Conservation (phyloP, 2,797 vertebrate genomes). For the Garrulus glandarius region DNA sequence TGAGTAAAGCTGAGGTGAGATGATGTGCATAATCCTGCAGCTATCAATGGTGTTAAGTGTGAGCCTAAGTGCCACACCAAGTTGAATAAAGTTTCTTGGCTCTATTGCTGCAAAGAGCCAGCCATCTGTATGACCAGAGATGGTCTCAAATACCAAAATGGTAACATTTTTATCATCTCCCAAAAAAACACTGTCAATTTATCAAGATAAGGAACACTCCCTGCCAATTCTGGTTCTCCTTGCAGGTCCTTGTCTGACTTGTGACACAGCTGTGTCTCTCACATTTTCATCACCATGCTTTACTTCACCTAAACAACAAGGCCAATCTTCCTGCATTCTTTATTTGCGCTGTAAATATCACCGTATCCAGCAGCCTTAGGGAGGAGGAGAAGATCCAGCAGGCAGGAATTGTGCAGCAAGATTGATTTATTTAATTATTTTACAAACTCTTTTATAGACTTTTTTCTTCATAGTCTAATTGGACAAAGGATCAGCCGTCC, state of each 20-base stretch:
- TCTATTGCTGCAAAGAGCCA: neutral
- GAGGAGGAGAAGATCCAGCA: too few relatives aligned
- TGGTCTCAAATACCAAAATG: neutral
- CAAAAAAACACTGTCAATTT: neutral
- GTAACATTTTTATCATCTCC: neutral
- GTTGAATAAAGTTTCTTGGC: neutral
- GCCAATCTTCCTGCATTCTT: neutral
- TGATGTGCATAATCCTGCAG: neutral
- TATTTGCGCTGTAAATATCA: too few relatives aligned
- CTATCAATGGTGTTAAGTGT: neutral
- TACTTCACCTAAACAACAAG: neutral
- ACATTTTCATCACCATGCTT: rapidly evolving
- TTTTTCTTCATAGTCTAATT: too few relatives aligned
- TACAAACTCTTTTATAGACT: too few relatives aligned
- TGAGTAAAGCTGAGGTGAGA: neutral
- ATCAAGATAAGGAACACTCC: neutral
- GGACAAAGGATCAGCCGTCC: too few relatives aligned
- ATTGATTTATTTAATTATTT: too few relatives aligned
- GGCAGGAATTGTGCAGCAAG: too few relatives aligned
- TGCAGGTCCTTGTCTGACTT: neutral
- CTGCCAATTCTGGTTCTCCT: neutral
- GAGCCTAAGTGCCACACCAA: neutral
- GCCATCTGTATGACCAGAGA: neutral
- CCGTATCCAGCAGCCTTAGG: too few relatives aligned
- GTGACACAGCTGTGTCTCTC: neutral